A percentile compares a stretch with the other conserved stretches of the same genome.
Conservation (phyloP, 2,797 vertebrate species). For the Sebastes aleutianus region DNA sequence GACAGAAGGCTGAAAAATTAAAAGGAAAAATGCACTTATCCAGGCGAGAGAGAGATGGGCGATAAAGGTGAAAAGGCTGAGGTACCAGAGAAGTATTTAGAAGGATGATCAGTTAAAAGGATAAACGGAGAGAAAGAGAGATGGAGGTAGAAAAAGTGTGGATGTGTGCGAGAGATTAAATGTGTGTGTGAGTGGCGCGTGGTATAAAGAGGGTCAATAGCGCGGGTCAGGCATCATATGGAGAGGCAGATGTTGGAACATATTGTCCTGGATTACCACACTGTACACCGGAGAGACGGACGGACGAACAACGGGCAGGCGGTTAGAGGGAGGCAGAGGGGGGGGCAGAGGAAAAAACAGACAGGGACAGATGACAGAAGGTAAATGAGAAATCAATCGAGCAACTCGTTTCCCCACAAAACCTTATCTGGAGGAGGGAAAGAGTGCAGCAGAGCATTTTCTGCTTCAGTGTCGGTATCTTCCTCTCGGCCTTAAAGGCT, state of each 20-base stretch:
- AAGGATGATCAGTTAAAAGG: constrained; percentile 60
- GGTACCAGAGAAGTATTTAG: constrained; percentile 49
- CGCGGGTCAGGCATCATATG: constrained; percentile 88
- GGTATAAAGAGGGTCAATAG: constrained; percentile 89
- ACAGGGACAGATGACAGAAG: constrained; percentile 52
- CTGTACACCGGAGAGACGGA: constrained; percentile 75
- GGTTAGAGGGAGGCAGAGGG: constrained; percentile 16
- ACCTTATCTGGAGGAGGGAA: constrained; percentile 57
- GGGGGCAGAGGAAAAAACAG: not conserved
- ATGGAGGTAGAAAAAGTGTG: constrained; percentile 38
- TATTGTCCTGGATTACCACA: constrained; percentile 89
- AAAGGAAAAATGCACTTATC: constrained; percentile 53
- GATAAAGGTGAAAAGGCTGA: constrained; percentile 74
- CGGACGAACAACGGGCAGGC: constrained; percentile 56
- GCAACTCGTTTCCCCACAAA: constrained; percentile 41
- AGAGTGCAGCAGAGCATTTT: constrained; percentile 38
- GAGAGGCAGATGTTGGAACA: constrained; percentile 96
- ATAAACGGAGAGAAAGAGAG: constrained; percentile 50
- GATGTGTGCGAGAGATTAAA: constrained; percentile 30
- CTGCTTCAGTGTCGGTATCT: constrained; percentile 34
- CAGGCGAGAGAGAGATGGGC: constrained; percentile 41
- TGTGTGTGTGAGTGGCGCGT: constrained; percentile 20
- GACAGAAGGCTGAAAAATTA: constrained; percentile 27
- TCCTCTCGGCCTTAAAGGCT: not conserved
- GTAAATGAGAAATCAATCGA: constrained; percentile 72